A percentile compares a stretch with the other conserved stretches of the same genome.
Evolutionary conservation across 2,888 invertebrate genomes (phyloP).

Genomic region (Agonopterix heracliana): DNA sequence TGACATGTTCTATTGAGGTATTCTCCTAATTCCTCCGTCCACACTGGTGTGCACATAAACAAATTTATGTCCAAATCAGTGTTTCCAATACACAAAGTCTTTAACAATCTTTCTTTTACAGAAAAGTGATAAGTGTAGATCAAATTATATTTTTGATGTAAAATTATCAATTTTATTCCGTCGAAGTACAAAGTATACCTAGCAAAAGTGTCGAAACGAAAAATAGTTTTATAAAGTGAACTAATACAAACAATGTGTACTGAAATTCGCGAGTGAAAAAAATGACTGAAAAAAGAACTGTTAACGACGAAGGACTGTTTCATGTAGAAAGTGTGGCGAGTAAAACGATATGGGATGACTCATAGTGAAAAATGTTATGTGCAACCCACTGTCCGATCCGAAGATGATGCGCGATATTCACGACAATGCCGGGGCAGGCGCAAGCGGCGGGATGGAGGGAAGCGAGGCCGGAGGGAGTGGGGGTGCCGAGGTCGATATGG

Average conservation of each 20-base stretch:
- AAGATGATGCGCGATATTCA: slow-evolving; percentile 76
- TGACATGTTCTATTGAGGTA: slow-evolving; percentile 55
- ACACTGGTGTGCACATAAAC: slow-evolving; percentile 62
- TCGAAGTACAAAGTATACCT: slow-evolving; percentile 66
- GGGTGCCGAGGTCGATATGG: slow-evolving; percentile 72
- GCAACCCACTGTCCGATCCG: slow-evolving; percentile 58
- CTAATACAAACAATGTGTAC: slow-evolving; percentile 41
- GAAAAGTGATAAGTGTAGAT: slow-evolving; percentile 59
- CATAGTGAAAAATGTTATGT: slow-evolving; percentile 70
- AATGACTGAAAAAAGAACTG: slow-evolving; percentile 51
- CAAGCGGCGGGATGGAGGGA: slow-evolving; percentile 72
- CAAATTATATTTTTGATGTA: slow-evolving; percentile 62
- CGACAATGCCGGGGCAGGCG: slow-evolving; percentile 68
- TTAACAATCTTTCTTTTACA: slow-evolving; percentile 34
- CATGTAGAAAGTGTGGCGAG: slow-evolving; percentile 54
- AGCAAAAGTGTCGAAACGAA: slow-evolving; percentile 40
- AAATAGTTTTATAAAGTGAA: slow-evolving; percentile 35
- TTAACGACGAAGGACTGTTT: slow-evolving; percentile 43
- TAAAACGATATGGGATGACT: slow-evolving; percentile 75
- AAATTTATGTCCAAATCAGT: slow-evolving; percentile 60
- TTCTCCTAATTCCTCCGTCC: slow-evolving; percentile 16
- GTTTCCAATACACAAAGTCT: slow-evolving; percentile 12
- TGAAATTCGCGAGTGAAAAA: slow-evolving; percentile 39
- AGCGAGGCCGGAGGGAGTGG: slow-evolving; percentile 74
- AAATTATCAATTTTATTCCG: slow-evolving; percentile 57